Base-by-base conservation (phyloP, 1,140 invertebrate genomes). In the Lerema accius region DNA sequence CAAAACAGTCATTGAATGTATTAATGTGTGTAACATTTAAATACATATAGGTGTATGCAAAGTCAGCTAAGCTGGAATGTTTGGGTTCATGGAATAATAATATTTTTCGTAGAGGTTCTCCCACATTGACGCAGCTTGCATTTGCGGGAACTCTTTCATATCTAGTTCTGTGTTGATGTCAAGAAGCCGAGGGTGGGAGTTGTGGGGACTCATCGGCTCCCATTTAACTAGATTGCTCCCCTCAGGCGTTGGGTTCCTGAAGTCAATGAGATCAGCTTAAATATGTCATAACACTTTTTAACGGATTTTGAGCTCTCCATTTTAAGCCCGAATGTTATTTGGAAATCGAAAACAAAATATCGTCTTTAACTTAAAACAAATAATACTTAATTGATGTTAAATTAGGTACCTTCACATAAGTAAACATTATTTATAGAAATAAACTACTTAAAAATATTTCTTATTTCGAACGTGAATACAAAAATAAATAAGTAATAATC, bases 91-190 rank as follows among this genome's bases (percentile, higher is more conserved):
- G 5, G 26, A 4, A 28, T 58, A 58, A 10, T 82, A 84, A 61
- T 82, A 82, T 56, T 78, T 82, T 3, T 90, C 83, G 60, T 86
- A 90, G 32, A 88, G 71, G 0, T 84, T 73, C 19, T 84, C 78
- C 87, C 87, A 90, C 53, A 82, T 68, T 4, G 64, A 50, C 9
- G 59, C 43, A 9, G 65, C 58, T 15, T 42, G 67, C 4, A 45
- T 50, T 51, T 72, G 60, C 0, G 78, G 77, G 48, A 75, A 81
- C 4, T 78, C 70, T 6, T 63, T 51, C 80, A 88, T 85, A 26
- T 65, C 55, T 14, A 72, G 42, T 16, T 82, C 75, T 4, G 68
- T 35, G 7, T 64, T 66, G 17, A 90, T 84, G 61, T 84, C 76
- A 9, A 87, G 59, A 0, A 87, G 19, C 0, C 74, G 77, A 9